A percentile compares a stretch with the other conserved stretches of the same genome.
phyloP scores from a whole-genome alignment of 2,888 invertebrate genomes.

The Dyspetes luteomarginatus region DNA sequence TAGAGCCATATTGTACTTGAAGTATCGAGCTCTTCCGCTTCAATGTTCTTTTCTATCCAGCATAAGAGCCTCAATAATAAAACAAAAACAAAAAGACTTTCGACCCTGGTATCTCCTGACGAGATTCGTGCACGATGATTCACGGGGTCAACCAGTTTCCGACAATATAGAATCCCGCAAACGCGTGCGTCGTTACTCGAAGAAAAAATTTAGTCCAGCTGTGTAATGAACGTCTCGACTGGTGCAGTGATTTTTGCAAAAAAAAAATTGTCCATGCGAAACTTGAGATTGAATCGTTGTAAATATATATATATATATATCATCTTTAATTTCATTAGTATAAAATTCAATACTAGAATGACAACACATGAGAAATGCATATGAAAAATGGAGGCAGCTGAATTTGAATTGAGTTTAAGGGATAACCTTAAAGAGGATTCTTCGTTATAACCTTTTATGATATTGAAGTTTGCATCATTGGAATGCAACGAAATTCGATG shows the following conservation, averaged over 20 bases:
- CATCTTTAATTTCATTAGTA: too few relatives aligned
- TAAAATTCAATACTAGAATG: too few relatives aligned
- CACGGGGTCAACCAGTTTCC: slow-evolving; percentile 35
- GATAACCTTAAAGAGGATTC: too few relatives aligned
- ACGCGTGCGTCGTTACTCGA: slow-evolving; percentile 9
- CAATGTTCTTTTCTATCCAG: not conserved
- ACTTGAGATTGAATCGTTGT: too few relatives aligned
- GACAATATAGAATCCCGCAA: slow-evolving; percentile 19
- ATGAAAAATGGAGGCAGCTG: too few relatives aligned
- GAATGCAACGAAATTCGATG: too few relatives aligned
- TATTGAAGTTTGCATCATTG: too few relatives aligned
- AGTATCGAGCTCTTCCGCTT: slow-evolving; percentile 28
- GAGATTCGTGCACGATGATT: not conserved
- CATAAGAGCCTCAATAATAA: not conserved
- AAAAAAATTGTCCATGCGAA: too few relatives aligned
- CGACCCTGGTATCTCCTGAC: slow-evolving; percentile 6
- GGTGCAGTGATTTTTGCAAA: not conserved
- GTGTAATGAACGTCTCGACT: not conserved
- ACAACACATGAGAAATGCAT: too few relatives aligned
- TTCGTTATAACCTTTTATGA: too few relatives aligned
- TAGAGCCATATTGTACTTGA: slow-evolving; percentile 29
- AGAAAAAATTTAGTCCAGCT: not conserved
- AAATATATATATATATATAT: too few relatives aligned
- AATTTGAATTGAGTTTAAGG: too few relatives aligned
- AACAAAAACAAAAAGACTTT: slow-evolving; percentile 7